phyloP scores from a whole-genome alignment of 2,113 vertebrate genomes.

The Callipepla californica region DNA sequence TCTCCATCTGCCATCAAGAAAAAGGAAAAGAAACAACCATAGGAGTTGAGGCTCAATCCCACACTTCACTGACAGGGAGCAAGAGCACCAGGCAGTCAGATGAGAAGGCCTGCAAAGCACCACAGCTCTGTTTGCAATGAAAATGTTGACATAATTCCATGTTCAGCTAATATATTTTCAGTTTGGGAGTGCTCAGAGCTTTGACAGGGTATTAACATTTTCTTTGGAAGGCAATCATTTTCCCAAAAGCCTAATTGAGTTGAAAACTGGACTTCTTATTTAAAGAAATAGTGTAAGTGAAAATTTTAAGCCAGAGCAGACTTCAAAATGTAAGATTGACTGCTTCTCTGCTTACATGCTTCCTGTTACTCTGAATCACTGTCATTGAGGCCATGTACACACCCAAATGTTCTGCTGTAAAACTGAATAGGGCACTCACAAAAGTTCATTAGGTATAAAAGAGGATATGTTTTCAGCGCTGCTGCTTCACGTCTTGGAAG shows the following conservation, averaged over 20 bases:
- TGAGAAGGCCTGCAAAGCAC: slow-evolving; percentile 31
- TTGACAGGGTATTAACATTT: slow-evolving; percentile 65
- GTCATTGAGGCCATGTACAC: neutral
- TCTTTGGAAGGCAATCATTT: slow-evolving; percentile 66
- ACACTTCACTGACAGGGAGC: neutral
- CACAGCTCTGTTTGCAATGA: neutral
- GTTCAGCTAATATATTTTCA: slow-evolving; percentile 66
- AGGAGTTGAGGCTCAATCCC: neutral
- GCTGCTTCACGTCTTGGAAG: neutral
- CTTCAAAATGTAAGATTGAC: slow-evolving; percentile 25
- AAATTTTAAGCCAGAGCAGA: slow-evolving; percentile 35
- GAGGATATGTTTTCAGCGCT: neutral
- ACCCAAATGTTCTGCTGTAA: neutral
- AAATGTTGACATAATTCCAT: slow-evolving; percentile 64
- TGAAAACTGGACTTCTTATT: slow-evolving; percentile 44
- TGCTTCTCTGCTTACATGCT: slow-evolving; percentile 1
- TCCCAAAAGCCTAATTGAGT: slow-evolving; percentile 61
- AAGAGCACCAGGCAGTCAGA: neutral
- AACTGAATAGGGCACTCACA: neutral
- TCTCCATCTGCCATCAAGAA: neutral
- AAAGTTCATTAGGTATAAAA: neutral
- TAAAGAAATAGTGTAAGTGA: slow-evolving; percentile 24
- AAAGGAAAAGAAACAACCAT: neutral
- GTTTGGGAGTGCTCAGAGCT: slow-evolving; percentile 55
- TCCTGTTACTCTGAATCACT: neutral